These are phyloP conservation scores for Crambe crambe DNA, from an alignment of 37 sponge, comb jelly and placozoan genomes.

Conservation along the genomic window DNA sequence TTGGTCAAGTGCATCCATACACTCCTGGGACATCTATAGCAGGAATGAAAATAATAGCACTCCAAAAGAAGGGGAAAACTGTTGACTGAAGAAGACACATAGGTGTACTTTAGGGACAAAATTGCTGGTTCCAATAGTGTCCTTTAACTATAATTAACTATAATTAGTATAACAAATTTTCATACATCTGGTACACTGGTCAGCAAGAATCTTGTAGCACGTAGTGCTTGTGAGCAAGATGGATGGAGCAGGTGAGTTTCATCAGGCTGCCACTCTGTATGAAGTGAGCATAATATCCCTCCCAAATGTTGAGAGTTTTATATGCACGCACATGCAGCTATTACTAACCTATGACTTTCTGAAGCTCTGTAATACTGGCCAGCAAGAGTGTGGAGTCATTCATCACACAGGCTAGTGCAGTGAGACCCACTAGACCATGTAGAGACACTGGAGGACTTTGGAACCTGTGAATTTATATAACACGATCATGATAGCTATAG, in stretches of 20 bases:
- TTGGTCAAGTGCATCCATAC: not conserved
- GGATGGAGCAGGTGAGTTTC: conserved; percentile 26
- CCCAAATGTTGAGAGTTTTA: not conserved
- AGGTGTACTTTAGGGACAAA: no score
- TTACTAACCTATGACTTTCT: conserved; percentile 44
- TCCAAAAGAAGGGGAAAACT: no score
- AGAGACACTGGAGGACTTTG: conserved; percentile 56
- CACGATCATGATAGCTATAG: not conserved
- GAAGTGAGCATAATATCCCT: not conserved
- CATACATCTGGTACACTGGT: not conserved
- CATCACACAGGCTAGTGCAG: conserved; percentile 35
- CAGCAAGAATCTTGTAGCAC: conserved; percentile 6
- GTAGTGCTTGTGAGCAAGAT: conserved; percentile 24
- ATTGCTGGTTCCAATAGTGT: no score
- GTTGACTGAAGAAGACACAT: no score
- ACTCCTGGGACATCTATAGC: not conserved
- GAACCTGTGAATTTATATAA: conserved; percentile 40
- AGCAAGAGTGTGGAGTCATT: conserved; percentile 46
- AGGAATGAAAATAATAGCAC: not conserved
- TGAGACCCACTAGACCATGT: conserved; percentile 50
- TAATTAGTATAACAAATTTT: not conserved
- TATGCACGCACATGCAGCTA: not conserved
- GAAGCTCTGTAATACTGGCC: conserved; percentile 50
- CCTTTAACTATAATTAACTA: no score
- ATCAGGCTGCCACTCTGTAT: conserved; percentile 30